Conservation (phyloP, 53 echinoderm and acorn worm genomes). For the Crossaster papposus region DNA sequence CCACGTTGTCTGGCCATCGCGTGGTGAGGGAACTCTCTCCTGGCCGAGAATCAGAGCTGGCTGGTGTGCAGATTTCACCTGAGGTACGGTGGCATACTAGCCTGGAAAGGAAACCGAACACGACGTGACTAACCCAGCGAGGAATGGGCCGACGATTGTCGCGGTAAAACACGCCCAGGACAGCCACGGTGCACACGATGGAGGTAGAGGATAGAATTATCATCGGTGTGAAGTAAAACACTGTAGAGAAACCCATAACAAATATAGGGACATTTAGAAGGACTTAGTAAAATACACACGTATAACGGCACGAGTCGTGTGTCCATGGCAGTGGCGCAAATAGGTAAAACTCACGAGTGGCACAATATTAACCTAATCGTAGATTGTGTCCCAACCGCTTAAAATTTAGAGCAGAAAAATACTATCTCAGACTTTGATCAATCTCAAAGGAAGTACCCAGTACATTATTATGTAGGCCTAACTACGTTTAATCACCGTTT, state of each 20-base stretch:
- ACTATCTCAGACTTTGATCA: too few species aligned
- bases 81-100: conserved; percentile 1
- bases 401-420: too few species aligned
- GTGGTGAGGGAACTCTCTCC: neutral
- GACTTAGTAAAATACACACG: too few species aligned
- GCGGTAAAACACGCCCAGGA: conserved; percentile 38
- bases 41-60: neutral
- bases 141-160: conserved; percentile 33
- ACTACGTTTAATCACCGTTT: too few species aligned
- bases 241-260: neutral
- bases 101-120: neutral
- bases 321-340: neutral
- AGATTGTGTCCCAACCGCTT: too few species aligned
- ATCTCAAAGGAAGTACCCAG: too few species aligned
- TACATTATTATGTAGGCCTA: too few species aligned
- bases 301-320: too few species aligned
- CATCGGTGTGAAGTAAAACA: conserved; percentile 45
- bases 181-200: conserved; percentile 23
- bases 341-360: neutral
- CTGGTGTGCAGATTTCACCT: neutral
- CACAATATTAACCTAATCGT: neutral
- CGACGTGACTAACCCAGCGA: conserved; percentile 13
- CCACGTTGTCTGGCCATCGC: neutral
- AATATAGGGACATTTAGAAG: too few species aligned
- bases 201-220: conserved; percentile 38